Base-by-base conservation (phyloP, 2,113 vertebrate species). In the Scatophagus argus region DNA sequence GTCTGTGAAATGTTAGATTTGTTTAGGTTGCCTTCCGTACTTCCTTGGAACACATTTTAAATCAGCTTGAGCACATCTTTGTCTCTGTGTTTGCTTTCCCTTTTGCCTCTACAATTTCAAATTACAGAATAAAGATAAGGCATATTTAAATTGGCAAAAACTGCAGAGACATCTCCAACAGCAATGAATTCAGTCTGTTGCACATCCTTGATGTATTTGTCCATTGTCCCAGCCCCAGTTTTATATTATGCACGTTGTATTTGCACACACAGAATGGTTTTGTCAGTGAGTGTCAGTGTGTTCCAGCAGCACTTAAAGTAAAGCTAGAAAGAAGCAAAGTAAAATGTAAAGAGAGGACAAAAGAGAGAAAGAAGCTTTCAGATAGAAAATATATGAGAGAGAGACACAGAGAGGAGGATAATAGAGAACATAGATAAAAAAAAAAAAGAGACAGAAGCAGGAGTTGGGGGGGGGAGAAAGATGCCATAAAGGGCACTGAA, bases 401-500 rank as follows among this genome's bases (percentile, higher is more conserved):
- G 46, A 86, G 58, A 79, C 21, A 52, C 64, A 51, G 34, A 85
- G 77, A 67, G 32, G 46, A 58, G 66, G 81, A 86, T 77, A 78
- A 80, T 68, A 69, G 59, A 74, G 67, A 65, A 36, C 31, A 44
- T 2, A 78, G 81, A 89, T 84, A 69, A 87, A 81, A 69, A 60
- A 69, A 87, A 81, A 69, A 60, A 63, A 44, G 76, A 84, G 65
- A 74, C 73, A 71, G 87, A 74, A 32, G 36, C 62, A 62, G 43
- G 27, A n/a, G 52, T 63, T 52, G 27, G 27, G 5, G 21, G 34
- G 2, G 32, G 38, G 31, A 55, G n/a, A 36, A 7, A 64, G 47
- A 55, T 7, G 1, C 41, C 49, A 64, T 80, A 87, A 88, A 88
- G 83, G 83, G 74, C 77, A 82, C 31, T 58, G 78, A 74, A 71